Evolutionary conservation across 2,113 vertebrate genomes (phyloP).

Genomic region (Mixornis gularis): DNA sequence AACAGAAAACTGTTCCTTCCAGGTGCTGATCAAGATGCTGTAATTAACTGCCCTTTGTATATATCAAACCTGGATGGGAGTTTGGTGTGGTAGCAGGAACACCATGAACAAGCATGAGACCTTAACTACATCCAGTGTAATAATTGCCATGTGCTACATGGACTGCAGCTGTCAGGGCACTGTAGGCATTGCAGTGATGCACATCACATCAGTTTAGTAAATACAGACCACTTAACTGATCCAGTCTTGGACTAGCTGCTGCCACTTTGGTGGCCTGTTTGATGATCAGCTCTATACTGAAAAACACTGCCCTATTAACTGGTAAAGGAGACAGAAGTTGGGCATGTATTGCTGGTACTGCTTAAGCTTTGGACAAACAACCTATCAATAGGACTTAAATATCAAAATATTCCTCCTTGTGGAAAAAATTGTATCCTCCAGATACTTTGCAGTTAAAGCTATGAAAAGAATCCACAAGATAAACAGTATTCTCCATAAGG

Average conservation of each 20-base stretch:
- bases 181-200: not conserved
- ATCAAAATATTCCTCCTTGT: not conserved
- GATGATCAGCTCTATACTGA: not conserved
- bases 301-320: not conserved
- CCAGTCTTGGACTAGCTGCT: not conserved
- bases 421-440: not conserved
- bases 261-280: not conserved
- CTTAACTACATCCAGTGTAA: not conserved
- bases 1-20: not conserved
- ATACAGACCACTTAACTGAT: not conserved
- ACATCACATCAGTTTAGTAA: not conserved
- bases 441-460: not conserved
- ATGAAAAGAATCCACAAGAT: not conserved
- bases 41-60: not conserved
- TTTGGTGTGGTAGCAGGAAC: rapidly evolving
- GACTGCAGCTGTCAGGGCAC: not conserved
- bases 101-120: not conserved
- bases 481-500: not conserved
- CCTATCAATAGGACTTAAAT: not conserved
- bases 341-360: not conserved
- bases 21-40: not conserved
- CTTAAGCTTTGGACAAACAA: not conserved
- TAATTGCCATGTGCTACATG: not conserved
- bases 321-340: not conserved
- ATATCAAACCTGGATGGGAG: not conserved